Percentiles rank a stretch among this genome's conserved stretches.
phyloP scores from a whole-genome alignment of 1,140 invertebrate genomes.

The Stenopsyche tienmushanensis region DNA sequence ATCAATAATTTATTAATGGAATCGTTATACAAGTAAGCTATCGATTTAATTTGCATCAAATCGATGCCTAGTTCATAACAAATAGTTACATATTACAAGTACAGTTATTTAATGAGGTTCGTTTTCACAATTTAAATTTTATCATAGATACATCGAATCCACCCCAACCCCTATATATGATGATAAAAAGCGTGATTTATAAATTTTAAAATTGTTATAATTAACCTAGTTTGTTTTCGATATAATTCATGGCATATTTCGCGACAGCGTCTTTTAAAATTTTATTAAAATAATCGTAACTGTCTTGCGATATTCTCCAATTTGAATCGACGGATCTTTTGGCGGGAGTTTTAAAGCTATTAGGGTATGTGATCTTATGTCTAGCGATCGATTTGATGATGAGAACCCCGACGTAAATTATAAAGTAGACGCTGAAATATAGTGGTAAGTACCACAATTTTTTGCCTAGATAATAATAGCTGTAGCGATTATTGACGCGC shows the following conservation, averaged over 20 bases:
- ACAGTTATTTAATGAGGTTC: no score
- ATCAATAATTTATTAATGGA: no score
- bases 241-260: conserved; percentile 34
- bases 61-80: neutral
- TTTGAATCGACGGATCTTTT: conserved; percentile 15
- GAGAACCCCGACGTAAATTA: conserved; percentile 74
- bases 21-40: neutral
- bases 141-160: no score
- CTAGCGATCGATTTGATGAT: conserved; percentile 76
- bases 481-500: conserved; percentile 71
- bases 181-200: no score
- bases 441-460: conserved; percentile 81
- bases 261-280: conserved; percentile 22
- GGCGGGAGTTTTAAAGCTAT: conserved; percentile 37
- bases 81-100: no score
- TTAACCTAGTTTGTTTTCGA: no score
- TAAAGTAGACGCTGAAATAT: conserved; percentile 83
- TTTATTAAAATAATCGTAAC: conserved; percentile 24
- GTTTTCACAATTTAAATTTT: no score
- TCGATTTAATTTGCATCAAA: neutral
- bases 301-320: conserved; percentile 24
- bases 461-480: conserved; percentile 78
- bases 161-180: no score
- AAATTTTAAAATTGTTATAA: no score
- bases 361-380: conserved; percentile 65